Conservation (phyloP, 1,140 invertebrate species). For the Piezodorus guildinii region DNA sequence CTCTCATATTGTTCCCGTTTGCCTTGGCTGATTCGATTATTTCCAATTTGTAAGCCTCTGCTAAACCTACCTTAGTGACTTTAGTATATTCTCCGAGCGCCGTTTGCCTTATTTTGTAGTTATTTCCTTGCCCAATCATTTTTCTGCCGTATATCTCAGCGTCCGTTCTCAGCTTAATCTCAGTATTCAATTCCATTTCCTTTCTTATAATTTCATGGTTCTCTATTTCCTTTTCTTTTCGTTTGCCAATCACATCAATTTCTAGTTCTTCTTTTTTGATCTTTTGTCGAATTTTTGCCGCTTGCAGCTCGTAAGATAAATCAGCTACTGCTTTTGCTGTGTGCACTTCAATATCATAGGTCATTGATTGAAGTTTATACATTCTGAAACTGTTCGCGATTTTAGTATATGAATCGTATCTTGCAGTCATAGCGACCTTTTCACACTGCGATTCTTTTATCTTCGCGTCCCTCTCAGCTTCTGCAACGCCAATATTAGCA, state of each 20-base stretch:
- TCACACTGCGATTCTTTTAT: background rate
- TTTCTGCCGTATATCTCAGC: slow-evolving; percentile 3
- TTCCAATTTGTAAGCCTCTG: background rate
- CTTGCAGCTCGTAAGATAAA: slow-evolving; percentile 6
- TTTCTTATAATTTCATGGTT: background rate
- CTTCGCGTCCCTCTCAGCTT: background rate
- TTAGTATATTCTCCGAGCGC: background rate
- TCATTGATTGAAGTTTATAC: background rate
- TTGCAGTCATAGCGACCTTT: background rate
- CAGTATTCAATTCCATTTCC: slow-evolving; percentile 4
- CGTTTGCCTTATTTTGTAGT: background rate
- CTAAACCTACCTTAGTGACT: background rate
- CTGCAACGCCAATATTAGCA: background rate
- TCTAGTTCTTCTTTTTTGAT: background rate
- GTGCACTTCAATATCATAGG: background rate
- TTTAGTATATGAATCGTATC: background rate
- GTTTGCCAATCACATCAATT: slow-evolving; percentile 9
- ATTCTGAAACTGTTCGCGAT: background rate
- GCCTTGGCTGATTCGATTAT: slow-evolving; percentile 2
- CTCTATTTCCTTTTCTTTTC: slow-evolving; percentile 6
- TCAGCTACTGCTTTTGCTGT: slow-evolving; percentile 32
- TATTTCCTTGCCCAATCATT: slow-evolving; percentile 6
- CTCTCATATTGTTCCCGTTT: background rate
- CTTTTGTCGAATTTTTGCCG: background rate
- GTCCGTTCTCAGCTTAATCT: background rate